These are phyloP conservation scores for Poeciliopsis infans DNA, from an alignment of 2,797 vertebrate genomes.

Conservation along the genomic window DNA sequence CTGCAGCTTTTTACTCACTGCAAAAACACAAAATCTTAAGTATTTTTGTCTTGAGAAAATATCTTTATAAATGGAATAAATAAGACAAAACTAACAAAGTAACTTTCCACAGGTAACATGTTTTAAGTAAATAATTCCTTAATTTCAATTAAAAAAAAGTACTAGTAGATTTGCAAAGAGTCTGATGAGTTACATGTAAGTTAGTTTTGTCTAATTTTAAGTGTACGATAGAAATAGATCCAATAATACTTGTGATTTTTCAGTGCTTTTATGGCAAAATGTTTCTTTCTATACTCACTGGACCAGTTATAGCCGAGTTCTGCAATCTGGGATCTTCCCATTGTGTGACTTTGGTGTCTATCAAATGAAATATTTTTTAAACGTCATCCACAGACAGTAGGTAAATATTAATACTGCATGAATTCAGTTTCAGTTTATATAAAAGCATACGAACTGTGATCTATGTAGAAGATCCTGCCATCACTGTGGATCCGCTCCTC, in stretches of 20 bases:
- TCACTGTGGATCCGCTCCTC: constrained; percentile 94
- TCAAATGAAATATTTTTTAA: constrained; percentile 23
- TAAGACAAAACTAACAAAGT: no score
- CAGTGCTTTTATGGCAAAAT: not conserved
- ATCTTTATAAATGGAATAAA: no score
- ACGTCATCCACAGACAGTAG: constrained; percentile 1
- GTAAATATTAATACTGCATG: not conserved
- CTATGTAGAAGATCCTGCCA: constrained; percentile 94
- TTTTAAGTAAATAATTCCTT: no score
- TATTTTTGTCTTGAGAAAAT: no score
- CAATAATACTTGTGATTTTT: no score
- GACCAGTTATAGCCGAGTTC: constrained; percentile 92
- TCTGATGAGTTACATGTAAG: no score
- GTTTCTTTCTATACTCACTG: constrained; percentile 77
- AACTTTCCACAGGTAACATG: no score
- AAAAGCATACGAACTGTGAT: constrained; percentile 88
- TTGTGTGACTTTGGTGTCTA: constrained; percentile 94
- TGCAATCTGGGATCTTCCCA: constrained; percentile 97
- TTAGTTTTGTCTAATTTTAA: no score
- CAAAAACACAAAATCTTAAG: no score
- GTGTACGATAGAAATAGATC: no score
- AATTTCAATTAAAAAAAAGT: no score
- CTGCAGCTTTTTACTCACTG: not conserved
- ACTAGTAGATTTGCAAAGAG: no score
- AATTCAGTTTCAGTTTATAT: not conserved